Evolutionary conservation across 2,797 vertebrate species (phyloP).

Genomic region (Nannoperca australis): DNA sequence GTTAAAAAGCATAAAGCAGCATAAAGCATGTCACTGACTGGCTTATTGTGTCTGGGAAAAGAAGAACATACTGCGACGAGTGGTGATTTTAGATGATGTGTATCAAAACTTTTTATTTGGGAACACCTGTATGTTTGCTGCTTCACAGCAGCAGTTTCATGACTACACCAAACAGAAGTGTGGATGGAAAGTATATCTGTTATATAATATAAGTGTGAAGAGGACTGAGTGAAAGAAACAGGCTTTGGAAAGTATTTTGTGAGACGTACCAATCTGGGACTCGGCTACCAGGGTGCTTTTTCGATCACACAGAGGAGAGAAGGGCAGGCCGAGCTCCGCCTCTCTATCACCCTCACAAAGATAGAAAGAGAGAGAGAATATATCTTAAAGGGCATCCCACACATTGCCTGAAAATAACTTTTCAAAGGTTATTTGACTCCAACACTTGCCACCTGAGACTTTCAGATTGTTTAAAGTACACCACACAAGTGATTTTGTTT

Average conservation of each 20-base stretch:
- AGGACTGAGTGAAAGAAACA: neutral
- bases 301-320: constrained; percentile 94
- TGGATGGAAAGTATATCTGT: neutral
- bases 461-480: constrained; percentile 9
- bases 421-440: constrained; percentile 50
- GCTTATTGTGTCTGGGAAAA: neutral
- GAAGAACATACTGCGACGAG: neutral
- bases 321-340: constrained; percentile 92
- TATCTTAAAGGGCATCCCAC: constrained; percentile 74
- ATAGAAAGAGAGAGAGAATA: constrained; percentile 73
- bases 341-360: constrained; percentile 93
- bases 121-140: neutral
- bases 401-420: constrained; percentile 61
- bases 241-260: neutral
- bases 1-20: neutral
- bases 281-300: constrained; percentile 93
- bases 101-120: neutral
- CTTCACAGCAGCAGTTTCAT: constrained; percentile 5
- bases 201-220: neutral
- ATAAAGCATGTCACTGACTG: neutral
- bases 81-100: neutral
- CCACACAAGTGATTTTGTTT: constrained; percentile 6
- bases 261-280: constrained; percentile 92
- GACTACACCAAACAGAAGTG: neutral
- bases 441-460: constrained; percentile 22